phyloP scores from a whole-genome alignment of 1,140 invertebrate genomes.

The Zaprionus davidi region DNA sequence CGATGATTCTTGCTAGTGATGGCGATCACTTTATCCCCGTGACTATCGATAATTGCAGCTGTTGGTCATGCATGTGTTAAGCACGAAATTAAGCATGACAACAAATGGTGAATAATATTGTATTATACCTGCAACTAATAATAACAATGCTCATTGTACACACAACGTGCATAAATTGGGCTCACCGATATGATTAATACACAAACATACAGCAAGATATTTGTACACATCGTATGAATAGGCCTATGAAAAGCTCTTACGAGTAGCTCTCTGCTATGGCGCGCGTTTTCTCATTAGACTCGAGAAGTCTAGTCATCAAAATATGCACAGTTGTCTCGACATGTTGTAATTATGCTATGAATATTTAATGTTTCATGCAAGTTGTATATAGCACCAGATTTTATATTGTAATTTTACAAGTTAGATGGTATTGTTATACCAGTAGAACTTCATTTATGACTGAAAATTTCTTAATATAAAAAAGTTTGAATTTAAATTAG shows the following conservation, averaged over 20 bases:
- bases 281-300: background rate
- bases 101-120: constrained; percentile 49
- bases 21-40: background rate
- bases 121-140: constrained; percentile 57
- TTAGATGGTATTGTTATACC: too few species aligned
- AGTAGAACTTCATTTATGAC: background rate
- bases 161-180: background rate
- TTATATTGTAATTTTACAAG: background rate
- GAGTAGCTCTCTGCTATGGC: constrained; percentile 1
- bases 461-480: too few species aligned
- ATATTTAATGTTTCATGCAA: constrained; percentile 1
- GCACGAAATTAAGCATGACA: constrained; percentile 5
- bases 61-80: constrained; percentile 8
- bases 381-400: background rate
- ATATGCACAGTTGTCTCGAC: constrained; percentile 13
- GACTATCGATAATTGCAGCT: constrained; percentile 1
- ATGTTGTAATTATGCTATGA: background rate
- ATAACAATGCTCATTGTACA: constrained; percentile 21
- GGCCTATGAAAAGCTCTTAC: constrained; percentile 14
- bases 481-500: background rate
- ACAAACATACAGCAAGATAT: background rate
- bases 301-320: constrained; percentile 25
- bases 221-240: constrained; percentile 15
- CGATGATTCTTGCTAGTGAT: background rate
- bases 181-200: constrained; percentile 1